phyloP scores from a whole-genome alignment of 2,113 vertebrate species.

The Ctenodactylus gundi region DNA sequence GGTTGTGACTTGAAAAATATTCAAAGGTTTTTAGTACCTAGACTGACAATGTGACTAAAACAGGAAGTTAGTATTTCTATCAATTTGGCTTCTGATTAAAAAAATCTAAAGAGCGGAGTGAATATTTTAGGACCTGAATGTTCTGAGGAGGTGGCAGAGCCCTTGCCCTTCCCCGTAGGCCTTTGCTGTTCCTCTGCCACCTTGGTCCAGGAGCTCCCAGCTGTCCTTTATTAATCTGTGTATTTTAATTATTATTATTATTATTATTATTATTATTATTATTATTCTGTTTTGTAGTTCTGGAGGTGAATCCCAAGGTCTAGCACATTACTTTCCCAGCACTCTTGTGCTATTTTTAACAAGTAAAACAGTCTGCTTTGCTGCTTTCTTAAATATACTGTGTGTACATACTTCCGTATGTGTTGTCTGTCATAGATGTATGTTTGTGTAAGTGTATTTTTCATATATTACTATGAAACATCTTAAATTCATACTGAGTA shows the following conservation, averaged over 20 bases:
- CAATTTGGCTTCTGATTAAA: not conserved
- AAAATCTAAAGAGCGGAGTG: not conserved
- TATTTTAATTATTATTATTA: too few relatives aligned
- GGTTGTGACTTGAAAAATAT: slow-evolving; percentile 37
- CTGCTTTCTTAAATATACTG: not conserved
- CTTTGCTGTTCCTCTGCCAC: not conserved
- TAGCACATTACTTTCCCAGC: not conserved
- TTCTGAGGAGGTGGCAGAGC: not conserved
- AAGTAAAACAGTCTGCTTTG: not conserved
- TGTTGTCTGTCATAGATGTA: not conserved
- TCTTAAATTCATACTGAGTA: not conserved
- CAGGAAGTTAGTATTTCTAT: not conserved
- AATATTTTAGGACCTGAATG: not conserved
- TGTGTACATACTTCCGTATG: not conserved
- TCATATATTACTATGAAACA: not conserved
- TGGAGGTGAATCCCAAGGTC: not conserved
- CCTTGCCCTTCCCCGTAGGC: not conserved
- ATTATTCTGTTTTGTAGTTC: not conserved
- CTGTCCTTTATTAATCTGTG: too few relatives aligned
- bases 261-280: too few relatives aligned
- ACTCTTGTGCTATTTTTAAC: not conserved
- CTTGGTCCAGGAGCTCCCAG: too few relatives aligned
- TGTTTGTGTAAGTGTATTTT: not conserved
- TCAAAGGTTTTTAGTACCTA: not conserved
- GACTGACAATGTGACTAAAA: not conserved